phyloP scores from a whole-genome alignment of 1,140 invertebrate species.

The Orussus abietinus region DNA sequence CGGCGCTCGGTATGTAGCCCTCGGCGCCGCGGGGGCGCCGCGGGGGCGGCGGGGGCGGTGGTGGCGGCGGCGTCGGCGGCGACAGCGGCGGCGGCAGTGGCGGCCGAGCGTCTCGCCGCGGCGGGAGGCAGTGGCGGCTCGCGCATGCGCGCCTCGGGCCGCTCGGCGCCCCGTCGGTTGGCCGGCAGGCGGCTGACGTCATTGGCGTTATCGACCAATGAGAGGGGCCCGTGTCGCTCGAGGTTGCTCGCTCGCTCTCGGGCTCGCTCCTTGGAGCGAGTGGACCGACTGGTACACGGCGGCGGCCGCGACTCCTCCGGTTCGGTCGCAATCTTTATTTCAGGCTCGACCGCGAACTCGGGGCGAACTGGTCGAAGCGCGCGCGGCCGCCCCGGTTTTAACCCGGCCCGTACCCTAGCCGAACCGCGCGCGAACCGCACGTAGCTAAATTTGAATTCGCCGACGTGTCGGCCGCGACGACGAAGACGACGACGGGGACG shows the following conservation, averaged over 20 bases:
- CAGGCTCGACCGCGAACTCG: constrained; percentile 37
- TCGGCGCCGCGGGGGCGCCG: too few relatives aligned
- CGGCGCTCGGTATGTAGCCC: too few relatives aligned
- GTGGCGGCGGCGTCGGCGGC: background rate
- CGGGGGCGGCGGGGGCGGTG: background rate
- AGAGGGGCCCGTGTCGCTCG: constrained; percentile 9
- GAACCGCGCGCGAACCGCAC: constrained; percentile 14
- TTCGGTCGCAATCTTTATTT: constrained; percentile 41
- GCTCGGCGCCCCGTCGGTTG: constrained; percentile 25
- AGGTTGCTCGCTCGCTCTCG: constrained; percentile 7
- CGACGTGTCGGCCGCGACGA: constrained; percentile 1
- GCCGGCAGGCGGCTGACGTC: constrained; percentile 32
- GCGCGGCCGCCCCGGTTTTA: constrained; percentile 33
- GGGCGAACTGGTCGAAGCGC: constrained; percentile 34
- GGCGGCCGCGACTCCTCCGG: constrained; percentile 15
- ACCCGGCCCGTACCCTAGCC: constrained; percentile 20
- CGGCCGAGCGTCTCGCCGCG: background rate
- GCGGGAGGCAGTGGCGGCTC: too few relatives aligned
- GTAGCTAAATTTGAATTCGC: constrained; percentile 39
- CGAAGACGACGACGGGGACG: too few relatives aligned
- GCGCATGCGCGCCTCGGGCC: constrained; percentile 24
- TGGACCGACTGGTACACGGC: background rate
- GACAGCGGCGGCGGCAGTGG: background rate
- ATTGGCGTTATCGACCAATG: constrained; percentile 37
- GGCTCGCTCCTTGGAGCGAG: background rate